Evolutionary conservation across 23 tunicate genomes (phyloP), one percentile per base, ranked within the genome.

Genomic region (Ascidia mentula): DNA sequence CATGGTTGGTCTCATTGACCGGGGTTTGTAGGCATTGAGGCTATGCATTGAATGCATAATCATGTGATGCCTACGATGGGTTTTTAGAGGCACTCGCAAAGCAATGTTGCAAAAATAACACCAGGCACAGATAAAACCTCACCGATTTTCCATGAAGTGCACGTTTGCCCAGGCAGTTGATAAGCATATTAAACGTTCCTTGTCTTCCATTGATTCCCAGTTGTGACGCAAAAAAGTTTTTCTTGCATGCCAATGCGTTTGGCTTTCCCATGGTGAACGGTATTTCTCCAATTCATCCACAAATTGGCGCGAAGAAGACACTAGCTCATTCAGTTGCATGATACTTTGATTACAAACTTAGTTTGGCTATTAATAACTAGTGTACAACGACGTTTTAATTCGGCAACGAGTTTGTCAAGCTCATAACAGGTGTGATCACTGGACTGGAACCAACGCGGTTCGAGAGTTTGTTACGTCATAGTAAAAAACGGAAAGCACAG

Each of bases 151-250:
- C 82, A 69, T 75, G 38, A 91, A 92, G 26, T 72, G 74, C 18
- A 82, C 81, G 78, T 92, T 92, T 30, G 79, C 81, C 91, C 92
- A 92, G 18, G 89, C 97, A n/a, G 82, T 69, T 32, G 97, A 92
- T 37, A 92, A 79, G 69, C 89, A 87, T 28, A 92, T 77, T 45
- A 92, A 74, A 0, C 89, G 82, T 22, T 74, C 79, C 79, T 92
- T 92, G 71, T 87, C 92, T 37, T 78, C 78, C 40, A 87, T 82
- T 40, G 75, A 38, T 0, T 92, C 89, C 97, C 97, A 92, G 61
- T 92, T 82, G 74, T 82, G 89, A 22, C 88, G 75, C 15, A 92
- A 72, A 82, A 92, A 92, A 18, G 85, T 82, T 46, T 92, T 92
- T 60, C 97, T 38, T 7, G 89, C 97, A 60, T 87, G 70, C 97